These are phyloP conservation scores for Hestina assimilis DNA, from an alignment of 1,140 invertebrate species.

Conservation along the genomic window DNA sequence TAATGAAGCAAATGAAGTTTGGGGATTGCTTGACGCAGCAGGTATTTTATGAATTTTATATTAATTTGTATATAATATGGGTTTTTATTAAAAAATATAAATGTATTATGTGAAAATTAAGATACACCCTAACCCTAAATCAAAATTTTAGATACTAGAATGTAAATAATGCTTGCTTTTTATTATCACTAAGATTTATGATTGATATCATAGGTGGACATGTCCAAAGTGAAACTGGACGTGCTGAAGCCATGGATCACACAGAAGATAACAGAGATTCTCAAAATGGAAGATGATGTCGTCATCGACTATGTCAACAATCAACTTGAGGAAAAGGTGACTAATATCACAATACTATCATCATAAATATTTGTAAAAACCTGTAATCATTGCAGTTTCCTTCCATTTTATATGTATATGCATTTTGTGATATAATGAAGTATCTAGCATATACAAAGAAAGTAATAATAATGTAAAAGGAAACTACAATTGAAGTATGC, in stretches of 20 bases:
- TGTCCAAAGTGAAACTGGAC: conserved; percentile 98
- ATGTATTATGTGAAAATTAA: no score
- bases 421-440: neutral
- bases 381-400: conserved; percentile 78
- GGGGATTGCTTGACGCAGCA: conserved; percentile 93
- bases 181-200: neutral
- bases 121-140: no score
- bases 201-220: conserved; percentile 89
- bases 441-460: neutral
- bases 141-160: no score
- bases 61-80: neutral
- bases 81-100: no score
- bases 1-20: conserved; percentile 99
- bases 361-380: conserved; percentile 48
- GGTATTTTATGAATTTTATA: conserved; percentile 77
- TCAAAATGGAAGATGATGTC: conserved; percentile 98
- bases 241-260: conserved; percentile 99
- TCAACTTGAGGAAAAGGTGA: conserved; percentile 96
- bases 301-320: conserved; percentile 99
- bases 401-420: conserved; percentile 27
- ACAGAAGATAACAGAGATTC: conserved; percentile 95
- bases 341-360: conserved; percentile 37
- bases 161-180: no score
- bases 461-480: conserved; percentile 28
- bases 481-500: conserved; percentile 74